Evolutionary conservation across 2,113 vertebrate genomes (phyloP).

Genomic region (Xenopus borealis): DNA sequence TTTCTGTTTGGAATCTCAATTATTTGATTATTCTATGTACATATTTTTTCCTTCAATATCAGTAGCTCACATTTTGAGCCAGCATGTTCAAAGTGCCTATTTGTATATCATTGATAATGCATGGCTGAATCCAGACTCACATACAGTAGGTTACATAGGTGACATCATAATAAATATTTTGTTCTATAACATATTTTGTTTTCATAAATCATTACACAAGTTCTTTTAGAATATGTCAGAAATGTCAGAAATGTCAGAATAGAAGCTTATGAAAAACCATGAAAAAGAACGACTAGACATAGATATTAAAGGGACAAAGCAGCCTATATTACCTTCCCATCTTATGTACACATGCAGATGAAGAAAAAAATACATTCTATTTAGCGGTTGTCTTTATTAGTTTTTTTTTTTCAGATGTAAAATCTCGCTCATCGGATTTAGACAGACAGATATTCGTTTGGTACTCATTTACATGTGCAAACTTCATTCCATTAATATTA

Average conservation of each 20-base stretch:
- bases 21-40: too few relatives aligned
- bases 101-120: not conserved
- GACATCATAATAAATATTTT: slow-evolving; percentile 15
- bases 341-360: not conserved
- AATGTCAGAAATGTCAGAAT: slow-evolving; percentile 1
- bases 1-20: too few relatives aligned
- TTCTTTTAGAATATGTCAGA: slow-evolving; percentile 1
- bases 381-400: not conserved
- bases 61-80: too few relatives aligned
- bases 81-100: too few relatives aligned
- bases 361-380: not conserved
- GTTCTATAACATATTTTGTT: slow-evolving; percentile 8
- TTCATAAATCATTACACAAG: slow-evolving; percentile 22
- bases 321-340: not conserved
- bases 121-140: too few relatives aligned
- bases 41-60: too few relatives aligned
- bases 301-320: not conserved
- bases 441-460: not conserved
- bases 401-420: slow-evolving; percentile 10
- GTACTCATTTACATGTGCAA: not conserved
- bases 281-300: not conserved
- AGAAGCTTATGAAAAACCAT: slow-evolving; percentile 4
- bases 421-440: not conserved
- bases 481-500: slow-evolving; percentile 7
- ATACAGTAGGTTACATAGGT: too few relatives aligned